These are phyloP conservation scores for Dolichallabes microphthalmus DNA, from an alignment of 2,113 vertebrate genomes.

Conservation along the genomic window DNA sequence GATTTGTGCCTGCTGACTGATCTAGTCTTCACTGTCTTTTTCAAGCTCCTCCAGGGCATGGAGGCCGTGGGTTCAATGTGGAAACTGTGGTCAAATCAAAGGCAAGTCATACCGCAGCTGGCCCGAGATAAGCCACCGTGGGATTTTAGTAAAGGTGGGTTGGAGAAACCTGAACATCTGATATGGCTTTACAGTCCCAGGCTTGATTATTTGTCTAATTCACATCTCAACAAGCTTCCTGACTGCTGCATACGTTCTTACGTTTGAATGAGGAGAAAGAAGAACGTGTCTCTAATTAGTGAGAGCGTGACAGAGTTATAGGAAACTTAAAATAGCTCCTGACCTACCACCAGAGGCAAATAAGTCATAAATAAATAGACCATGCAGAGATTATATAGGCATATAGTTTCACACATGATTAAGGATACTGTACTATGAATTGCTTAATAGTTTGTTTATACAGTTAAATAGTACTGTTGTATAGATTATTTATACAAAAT, in stretches of 20 bases:
- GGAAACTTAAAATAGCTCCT: not conserved
- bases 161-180: not conserved
- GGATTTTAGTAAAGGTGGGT: not conserved
- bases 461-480: not conserved
- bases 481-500: not conserved
- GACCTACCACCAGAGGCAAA: not conserved
- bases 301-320: not conserved
- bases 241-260: not conserved
- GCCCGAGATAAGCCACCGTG: not conserved
- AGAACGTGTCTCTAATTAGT: not conserved
- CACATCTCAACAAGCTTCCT: not conserved
- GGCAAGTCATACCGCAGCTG: not conserved
- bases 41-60: slow-evolving; percentile 16
- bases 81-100: slow-evolving; percentile 22
- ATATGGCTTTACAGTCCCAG: not conserved
- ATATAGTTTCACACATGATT: not conserved
- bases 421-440: not conserved
- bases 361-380: not conserved
- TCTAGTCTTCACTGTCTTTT: slow-evolving; percentile 25
- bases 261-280: not conserved
- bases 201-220: not conserved
- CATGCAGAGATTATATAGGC: not conserved
- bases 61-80: not conserved
- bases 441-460: not conserved
- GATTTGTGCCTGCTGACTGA: slow-evolving; percentile 38